These are phyloP conservation scores for Tribolium castaneum DNA, from an alignment of 1,140 invertebrate species.

Conservation along the genomic window DNA sequence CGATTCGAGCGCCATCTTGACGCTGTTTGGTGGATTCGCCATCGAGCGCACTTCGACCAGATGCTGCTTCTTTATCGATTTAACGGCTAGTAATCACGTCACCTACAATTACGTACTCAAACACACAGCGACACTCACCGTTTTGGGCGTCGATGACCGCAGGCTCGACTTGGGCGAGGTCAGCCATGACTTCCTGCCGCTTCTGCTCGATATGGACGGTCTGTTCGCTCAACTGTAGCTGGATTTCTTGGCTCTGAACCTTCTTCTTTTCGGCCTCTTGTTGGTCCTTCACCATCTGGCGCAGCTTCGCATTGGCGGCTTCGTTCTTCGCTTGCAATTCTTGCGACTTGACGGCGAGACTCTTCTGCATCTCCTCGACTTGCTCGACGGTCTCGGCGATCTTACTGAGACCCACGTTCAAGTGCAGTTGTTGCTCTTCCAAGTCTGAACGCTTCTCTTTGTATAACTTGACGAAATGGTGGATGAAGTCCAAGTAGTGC, in stretches of 20 bases:
- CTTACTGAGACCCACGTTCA: conserved; percentile 98
- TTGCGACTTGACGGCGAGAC: conserved; percentile 92
- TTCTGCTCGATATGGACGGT: conserved; percentile 94
- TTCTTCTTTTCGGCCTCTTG: conserved; percentile 99
- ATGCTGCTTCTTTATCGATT: conserved; percentile 96
- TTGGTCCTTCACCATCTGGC: conserved; percentile 99
- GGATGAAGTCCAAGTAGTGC: conserved; percentile 99
- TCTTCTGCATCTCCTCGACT: conserved; percentile 99
- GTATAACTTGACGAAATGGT: conserved; percentile 98
- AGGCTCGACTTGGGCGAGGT: conserved; percentile 96
- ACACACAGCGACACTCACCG: conserved; percentile 72
- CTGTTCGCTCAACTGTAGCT: conserved; percentile 89
- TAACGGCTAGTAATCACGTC: conserved; percentile 79
- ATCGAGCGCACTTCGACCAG: conserved; percentile 95
- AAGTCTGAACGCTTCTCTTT: conserved; percentile 97
- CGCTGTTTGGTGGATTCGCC: conserved; percentile 92
- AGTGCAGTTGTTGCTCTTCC: conserved; percentile 98
- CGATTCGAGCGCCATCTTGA: conserved; percentile 95
- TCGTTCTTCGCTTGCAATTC: conserved; percentile 99
- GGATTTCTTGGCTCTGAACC: conserved; percentile 97
- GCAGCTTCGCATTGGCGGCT: conserved; percentile 97
- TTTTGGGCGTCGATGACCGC: conserved; percentile 98
- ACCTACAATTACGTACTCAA: background rate
- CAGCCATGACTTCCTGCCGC: conserved; percentile 91
- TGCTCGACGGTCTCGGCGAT: conserved; percentile 99